phyloP scores from a whole-genome alignment of 2,113 vertebrate species.

The Noctilio leporinus region DNA sequence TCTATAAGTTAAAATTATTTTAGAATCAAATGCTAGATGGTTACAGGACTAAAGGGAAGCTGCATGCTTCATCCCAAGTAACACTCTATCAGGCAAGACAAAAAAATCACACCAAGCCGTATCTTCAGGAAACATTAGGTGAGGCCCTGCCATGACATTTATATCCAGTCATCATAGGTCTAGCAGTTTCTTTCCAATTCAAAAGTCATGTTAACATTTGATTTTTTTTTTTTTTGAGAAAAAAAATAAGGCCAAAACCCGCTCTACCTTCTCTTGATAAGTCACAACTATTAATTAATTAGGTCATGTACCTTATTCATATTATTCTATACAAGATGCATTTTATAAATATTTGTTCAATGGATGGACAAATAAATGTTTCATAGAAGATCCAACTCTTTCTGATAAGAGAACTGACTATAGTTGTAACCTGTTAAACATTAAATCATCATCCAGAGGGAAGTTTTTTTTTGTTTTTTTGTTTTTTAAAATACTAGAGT shows the following conservation, averaged over 20 bases:
- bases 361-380: background rate
- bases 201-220: background rate
- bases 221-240: background rate
- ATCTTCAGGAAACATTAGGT: background rate
- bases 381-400: background rate
- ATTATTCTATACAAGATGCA: background rate
- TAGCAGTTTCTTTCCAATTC: background rate
- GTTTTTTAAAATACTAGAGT: background rate
- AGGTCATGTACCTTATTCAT: background rate
- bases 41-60: background rate
- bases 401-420: background rate
- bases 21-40: background rate
- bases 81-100: background rate
- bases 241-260: background rate
- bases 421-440: background rate
- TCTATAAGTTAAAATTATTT: background rate
- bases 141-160: background rate
- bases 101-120: background rate
- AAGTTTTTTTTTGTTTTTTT: background rate
- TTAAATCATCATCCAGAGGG: background rate
- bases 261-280: background rate
- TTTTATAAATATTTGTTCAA: background rate
- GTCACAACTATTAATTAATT: background rate
- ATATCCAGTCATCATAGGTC: background rate
- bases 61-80: background rate